Conservation (phyloP, 2,888 invertebrate species). For the Alloplasta piceator region DNA sequence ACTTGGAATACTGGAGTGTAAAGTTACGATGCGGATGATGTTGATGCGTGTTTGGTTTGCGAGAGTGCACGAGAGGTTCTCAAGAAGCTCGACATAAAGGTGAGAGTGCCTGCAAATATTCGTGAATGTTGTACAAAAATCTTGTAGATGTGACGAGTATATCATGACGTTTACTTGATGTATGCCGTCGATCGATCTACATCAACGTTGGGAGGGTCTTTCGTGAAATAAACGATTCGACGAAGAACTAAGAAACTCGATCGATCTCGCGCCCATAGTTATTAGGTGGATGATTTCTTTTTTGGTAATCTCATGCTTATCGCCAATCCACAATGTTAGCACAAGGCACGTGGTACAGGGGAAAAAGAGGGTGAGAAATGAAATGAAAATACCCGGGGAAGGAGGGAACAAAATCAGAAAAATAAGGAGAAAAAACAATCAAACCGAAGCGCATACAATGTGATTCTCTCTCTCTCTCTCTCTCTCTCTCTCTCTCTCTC, state of each 20-base stretch:
- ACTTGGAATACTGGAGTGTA: constrained; percentile 21
- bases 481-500: constrained; percentile 18
- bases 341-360: constrained; percentile 8
- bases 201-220: not conserved
- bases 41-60: not conserved
- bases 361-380: constrained; percentile 13
- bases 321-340: constrained; percentile 26
- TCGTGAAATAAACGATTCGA: not conserved
- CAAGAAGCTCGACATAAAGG: not conserved
- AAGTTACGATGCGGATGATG: constrained; percentile 15
- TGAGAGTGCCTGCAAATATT: not conserved
- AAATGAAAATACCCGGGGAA: constrained; percentile 8
- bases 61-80: not conserved
- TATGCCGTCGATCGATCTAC: constrained; percentile 7
- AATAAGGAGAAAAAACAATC: constrained; percentile 58
- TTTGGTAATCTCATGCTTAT: constrained; percentile 26
- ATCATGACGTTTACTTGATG: not conserved
- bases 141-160: constrained; percentile 10
- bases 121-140: constrained; percentile 1
- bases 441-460: constrained; percentile 51
- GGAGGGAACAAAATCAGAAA: constrained; percentile 46
- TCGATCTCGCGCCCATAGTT: not conserved
- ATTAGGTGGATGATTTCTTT: constrained; percentile 7
- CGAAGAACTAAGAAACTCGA: not conserved
- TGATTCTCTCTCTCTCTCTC: constrained; percentile 30